Conservation (phyloP, 2,113 vertebrate genomes). For the Puffinus mauretanicus region DNA sequence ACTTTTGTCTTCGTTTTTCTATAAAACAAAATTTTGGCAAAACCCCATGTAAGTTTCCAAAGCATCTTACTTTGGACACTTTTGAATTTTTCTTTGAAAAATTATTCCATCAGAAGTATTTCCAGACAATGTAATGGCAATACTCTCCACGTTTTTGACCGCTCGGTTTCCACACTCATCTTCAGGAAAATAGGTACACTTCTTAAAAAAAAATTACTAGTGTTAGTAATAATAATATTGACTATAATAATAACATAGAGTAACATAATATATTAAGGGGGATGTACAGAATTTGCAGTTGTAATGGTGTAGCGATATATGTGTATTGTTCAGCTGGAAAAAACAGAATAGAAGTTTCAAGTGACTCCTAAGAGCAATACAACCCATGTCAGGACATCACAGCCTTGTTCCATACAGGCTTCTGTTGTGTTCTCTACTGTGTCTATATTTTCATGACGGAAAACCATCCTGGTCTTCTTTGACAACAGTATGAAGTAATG, state of each 20-base stretch:
- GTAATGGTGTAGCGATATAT: background rate
- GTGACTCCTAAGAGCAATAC: background rate
- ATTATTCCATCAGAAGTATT: background rate
- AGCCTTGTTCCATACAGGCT: background rate
- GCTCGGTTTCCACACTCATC: accelerated
- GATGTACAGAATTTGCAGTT: background rate
- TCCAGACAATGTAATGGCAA: background rate
- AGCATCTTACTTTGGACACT: background rate
- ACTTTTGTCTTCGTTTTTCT: conserved; percentile 19
- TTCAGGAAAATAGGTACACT: background rate
- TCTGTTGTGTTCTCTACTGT: background rate
- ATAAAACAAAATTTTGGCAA: conserved; percentile 41
- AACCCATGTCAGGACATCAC: background rate
- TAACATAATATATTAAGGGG: background rate
- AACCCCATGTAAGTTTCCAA: background rate
- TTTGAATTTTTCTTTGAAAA: conserved; percentile 3
- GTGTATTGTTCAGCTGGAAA: background rate
- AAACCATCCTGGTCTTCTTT: background rate
- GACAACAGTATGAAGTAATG: conserved; percentile 10
- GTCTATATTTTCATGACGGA: background rate
- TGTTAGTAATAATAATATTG: background rate
- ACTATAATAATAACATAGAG: background rate
- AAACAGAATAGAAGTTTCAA: background rate
- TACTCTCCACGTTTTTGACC: background rate
- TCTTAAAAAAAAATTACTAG: background rate